phyloP scores from a whole-genome alignment of 2,888 invertebrate genomes.

The Cacoxenus indagator region DNA sequence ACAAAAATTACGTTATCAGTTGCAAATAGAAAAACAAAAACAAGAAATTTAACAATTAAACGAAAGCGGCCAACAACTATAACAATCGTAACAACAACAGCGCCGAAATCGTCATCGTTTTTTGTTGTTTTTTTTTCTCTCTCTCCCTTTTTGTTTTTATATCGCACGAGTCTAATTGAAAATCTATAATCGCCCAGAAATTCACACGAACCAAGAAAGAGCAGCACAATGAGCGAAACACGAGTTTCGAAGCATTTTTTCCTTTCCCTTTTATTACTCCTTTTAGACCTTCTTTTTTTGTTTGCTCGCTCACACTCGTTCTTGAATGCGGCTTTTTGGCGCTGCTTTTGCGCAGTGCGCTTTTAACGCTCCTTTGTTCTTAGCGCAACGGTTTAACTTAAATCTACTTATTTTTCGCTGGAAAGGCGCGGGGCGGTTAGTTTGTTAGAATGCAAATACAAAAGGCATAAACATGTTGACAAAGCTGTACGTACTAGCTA shows the following conservation, averaged over 20 bases:
- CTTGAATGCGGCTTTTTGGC: neutral
- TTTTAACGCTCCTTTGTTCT: neutral
- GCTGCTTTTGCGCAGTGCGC: conserved; percentile 7
- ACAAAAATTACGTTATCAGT: conserved; percentile 46
- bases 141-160: too few relatives aligned
- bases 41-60: conserved; percentile 4
- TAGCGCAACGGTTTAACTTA: neutral
- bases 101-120: neutral
- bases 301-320: conserved; percentile 7
- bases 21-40: conserved; percentile 30
- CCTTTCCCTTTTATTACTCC: too few relatives aligned
- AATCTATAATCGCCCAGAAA: conserved; percentile 29
- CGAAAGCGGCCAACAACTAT: neutral
- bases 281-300: conserved; percentile 26
- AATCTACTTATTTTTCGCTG: too few relatives aligned
- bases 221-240: neutral
- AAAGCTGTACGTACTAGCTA: too few relatives aligned
- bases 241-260: too few relatives aligned
- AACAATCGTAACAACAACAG: neutral
- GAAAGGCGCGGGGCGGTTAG: too few relatives aligned
- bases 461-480: too few relatives aligned
- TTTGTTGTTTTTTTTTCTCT: too few relatives aligned
- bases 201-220: neutral
- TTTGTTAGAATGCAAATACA: too few relatives aligned
- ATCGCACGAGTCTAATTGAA: conserved; percentile 6